Conservation (phyloP, 2,888 invertebrate genomes). For the Acrobasis suavella region DNA sequence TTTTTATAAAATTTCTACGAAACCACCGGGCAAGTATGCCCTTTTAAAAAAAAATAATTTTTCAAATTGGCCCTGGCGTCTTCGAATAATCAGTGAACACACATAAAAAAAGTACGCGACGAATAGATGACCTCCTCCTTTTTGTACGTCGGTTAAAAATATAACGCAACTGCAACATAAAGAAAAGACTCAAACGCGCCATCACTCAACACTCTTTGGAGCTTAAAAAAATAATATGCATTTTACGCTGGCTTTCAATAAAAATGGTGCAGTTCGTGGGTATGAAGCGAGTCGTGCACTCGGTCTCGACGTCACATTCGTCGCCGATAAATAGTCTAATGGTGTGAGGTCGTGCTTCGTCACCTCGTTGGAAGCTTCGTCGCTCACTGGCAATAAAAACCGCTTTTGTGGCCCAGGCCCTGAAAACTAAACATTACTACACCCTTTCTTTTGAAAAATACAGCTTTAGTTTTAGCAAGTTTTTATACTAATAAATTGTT, state of each 20-base stretch:
- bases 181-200: neutral
- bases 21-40: too few species aligned
- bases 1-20: too few species aligned
- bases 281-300: neutral
- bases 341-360: slow-evolving; percentile 3
- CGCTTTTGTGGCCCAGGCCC: neutral
- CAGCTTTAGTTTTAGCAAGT: too few species aligned
- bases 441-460: too few species aligned
- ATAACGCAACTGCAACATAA: neutral
- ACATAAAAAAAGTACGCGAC: too few species aligned
- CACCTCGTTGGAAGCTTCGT: neutral
- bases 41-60: too few species aligned
- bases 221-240: neutral
- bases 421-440: too few species aligned
- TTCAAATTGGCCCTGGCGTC: too few species aligned
- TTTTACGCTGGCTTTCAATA: neutral
- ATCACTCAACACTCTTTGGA: neutral
- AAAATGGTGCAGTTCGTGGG: neutral
- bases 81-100: too few species aligned
- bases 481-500: too few species aligned
- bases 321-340: slow-evolving; percentile 6
- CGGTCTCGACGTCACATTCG: slow-evolving; percentile 3
- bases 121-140: too few species aligned
- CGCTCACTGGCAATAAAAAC: neutral
- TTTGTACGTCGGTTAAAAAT: too few species aligned